Evolutionary conservation across 1,140 invertebrate species (phyloP), one percentile per base, ranked within the genome.

Genomic region (Zaprionus tsacasi): DNA sequence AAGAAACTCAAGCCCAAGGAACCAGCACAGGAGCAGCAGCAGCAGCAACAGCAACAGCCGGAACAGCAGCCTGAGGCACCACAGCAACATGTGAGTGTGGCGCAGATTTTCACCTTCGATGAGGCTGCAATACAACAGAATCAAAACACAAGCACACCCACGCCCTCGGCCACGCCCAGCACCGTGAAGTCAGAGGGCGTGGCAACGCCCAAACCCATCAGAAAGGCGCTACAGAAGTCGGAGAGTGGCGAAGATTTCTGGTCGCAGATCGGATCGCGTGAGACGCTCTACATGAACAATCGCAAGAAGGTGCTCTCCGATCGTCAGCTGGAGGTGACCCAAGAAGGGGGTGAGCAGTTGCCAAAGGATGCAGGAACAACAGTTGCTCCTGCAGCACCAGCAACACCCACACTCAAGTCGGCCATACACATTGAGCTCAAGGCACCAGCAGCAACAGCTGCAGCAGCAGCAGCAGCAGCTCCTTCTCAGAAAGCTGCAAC

Each of bases 191-290:
- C 72, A 0, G 76, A 78, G 50, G 79, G 76, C 7, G 70, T 87
- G 10, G 91, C 82, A 38, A 92, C 80, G 21, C 82, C 85, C 43
- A 91, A 91, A 6, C 76, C 85, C 33, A 92, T 91, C 6, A 43
- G 70, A 0, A 91, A 87, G 33, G 67, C 74, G 0, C 4, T 91
- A 5, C 72, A 88, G 30, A 91, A 91, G 65, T 92, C 91, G 4
- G 90, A 91, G 3, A 93, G 92, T 43, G 91, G 81, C 2, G 92
- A 92, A 43, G 92, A 93, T 74, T 93, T 93, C 70, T 93, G 92
- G 92, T 79, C 85, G 0, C 81, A 91, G 63, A 86, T 93, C 10
- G 90, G 92, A 1, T 78, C 82, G 1, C 54, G 92, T 8, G 92
- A 93, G 68, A 91, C 92, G 1, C 68, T 92, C n/a, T 91, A 92